Evolutionary conservation across 2,113 vertebrate genomes (phyloP), one percentile per base, ranked within the genome.

Genomic region (Leptodactylus fuscus): DNA sequence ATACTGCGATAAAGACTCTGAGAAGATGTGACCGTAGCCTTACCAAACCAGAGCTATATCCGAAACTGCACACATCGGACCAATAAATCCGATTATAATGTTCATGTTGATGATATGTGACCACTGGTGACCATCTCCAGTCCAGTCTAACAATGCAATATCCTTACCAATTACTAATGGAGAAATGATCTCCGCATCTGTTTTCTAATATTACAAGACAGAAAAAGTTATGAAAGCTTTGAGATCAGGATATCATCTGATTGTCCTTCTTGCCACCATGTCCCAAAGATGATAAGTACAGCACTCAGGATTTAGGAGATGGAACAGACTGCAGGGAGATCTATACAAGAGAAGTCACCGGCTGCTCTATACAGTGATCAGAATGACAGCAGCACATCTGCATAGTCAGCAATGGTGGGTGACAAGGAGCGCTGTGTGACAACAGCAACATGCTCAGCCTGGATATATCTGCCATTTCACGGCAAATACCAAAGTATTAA

Each of bases 401-500:
- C 76, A 77, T 32, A 55, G 76, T 78, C 76, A 78, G 76, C 76
- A 53, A 38, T 46, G 76, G 46, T 29, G 27, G 24, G 24, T 38
- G 41, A 75, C 67, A 18, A n/a, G 69, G 71, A 48, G 41, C 10
- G n/a, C 71, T 15, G n/a, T 27, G 71, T 74, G 71, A 74, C 71
- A 74, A 46, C 38, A 15, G 38, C 36, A 76, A 76, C 73, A 76
- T 49, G 24, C n/a, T 44, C n/a, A 41, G n/a, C 44, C 44, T 29
- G n/a, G 24, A 4, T 44, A 46, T 46, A 76, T 58, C 34, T 76
- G 73, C 41, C 34, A 38, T 46, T 76, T 46, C 24, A 29, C 11
- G 8, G 5, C 29, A 18, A 67, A 16, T 67, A 36, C 34, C 34
- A 1, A 13, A 27, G 32, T 46, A 76, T 18, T 24, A 76, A 10